phyloP scores from a whole-genome alignment of 2,888 invertebrate species.

The Idaea aversata region DNA sequence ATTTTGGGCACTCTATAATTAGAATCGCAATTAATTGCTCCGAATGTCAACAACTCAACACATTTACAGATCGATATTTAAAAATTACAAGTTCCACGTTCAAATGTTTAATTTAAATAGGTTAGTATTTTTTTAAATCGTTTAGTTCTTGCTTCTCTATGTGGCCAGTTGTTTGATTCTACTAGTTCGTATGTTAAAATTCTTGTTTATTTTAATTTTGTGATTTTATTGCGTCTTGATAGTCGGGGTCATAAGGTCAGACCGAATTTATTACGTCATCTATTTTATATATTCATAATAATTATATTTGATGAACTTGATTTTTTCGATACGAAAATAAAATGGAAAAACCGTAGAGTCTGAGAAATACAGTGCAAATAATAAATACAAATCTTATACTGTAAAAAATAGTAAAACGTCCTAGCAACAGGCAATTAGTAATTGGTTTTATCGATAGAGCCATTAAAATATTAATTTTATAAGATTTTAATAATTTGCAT shows the following conservation, averaged over 20 bases:
- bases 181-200: conserved; percentile 19
- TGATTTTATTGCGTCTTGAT: conserved; percentile 38
- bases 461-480: background rate
- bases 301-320: conserved; percentile 24
- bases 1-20: background rate
- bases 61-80: conserved; percentile 6
- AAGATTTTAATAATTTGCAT: background rate
- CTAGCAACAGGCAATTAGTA: background rate
- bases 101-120: conserved; percentile 22
- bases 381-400: background rate
- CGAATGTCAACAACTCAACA: conserved; percentile 22
- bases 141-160: conserved; percentile 14
- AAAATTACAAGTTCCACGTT: conserved; percentile 8
- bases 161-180: conserved; percentile 18
- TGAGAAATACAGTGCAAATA: background rate
- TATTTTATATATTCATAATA: conserved; percentile 40
- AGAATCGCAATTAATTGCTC: background rate
- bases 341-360: conserved; percentile 32
- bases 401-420: background rate
- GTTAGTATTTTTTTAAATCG: conserved; percentile 17
- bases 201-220: conserved; percentile 18
- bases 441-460: background rate
- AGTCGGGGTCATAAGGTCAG: conserved; percentile 52
- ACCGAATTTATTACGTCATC: conserved; percentile 41
- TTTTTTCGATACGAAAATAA: conserved; percentile 19